Evolutionary conservation across 2,797 vertebrate genomes (phyloP), one percentile per base, ranked within the genome.

Genomic region (Liparis tanakae): DNA sequence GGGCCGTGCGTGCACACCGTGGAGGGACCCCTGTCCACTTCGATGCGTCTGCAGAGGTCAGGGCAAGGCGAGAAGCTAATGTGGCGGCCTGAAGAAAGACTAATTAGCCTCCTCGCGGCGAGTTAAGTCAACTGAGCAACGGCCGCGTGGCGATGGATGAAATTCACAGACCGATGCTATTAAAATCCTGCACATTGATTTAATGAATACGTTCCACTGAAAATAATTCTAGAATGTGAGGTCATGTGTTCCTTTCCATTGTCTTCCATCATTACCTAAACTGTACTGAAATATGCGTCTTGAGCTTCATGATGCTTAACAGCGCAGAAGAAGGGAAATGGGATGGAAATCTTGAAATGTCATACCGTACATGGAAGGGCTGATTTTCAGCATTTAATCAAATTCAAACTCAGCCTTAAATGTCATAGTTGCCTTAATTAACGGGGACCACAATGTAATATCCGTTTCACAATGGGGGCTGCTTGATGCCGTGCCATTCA

Each of bases 371-470:
- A 85, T 87, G 90, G 87, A 91, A 80, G 79, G 79, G 79, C 86
- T 77, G 81, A 82, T 89, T 86, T 85, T 74, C 80, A 34, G 14
- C 83, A 76, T 89, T 84, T 88, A 88, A 89, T 90, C 85, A 83
- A 86, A 89, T 88, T 84, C 76, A 83, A 70, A 78, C 67, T 71
- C 76, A 1, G 68, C 81, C 87, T 89, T 86, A 92, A 92, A 92
- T 92, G 91, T 88, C 90, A 91, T 80, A 74, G 80, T 83, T 83
- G 85, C 82, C 82, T 92, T 91, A 80, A 91, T 92, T 92, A 91
- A 79, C 76, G 70, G 78, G 82, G 72, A 81, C 70, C 73, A 87
- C 79, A 76, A 71, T 79, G 76, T 79, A 78, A 78, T 82, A 75
- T 76, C 54, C 30, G 56, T 64, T 80, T 78, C 77, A 74, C 74